These are phyloP conservation scores for Amphimallon solstitiale DNA, from an alignment of 2,888 invertebrate species.

Conservation along the genomic window DNA sequence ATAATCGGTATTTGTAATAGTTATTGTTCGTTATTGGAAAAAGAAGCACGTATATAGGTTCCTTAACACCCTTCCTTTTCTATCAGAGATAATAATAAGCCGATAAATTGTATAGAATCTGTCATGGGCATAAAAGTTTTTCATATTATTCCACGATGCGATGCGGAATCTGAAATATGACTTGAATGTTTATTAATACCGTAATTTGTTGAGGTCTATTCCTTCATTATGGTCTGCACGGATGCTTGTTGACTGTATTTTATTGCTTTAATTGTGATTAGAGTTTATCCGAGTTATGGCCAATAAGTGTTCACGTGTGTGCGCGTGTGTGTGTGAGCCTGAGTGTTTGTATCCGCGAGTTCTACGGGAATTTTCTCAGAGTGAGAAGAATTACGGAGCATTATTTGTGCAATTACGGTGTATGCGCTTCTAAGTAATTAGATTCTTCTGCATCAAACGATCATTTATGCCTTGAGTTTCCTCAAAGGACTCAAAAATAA, in stretches of 20 bases:
- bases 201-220: constrained; percentile 13
- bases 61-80: neutral
- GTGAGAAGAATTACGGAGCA: neutral
- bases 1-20: constrained; percentile 9
- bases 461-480: neutral
- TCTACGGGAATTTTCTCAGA: neutral
- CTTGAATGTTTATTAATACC: constrained; percentile 28
- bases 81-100: constrained; percentile 23
- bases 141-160: constrained; percentile 18
- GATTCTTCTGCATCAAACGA: neutral
- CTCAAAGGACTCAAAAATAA: too few species aligned
- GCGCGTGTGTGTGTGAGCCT: too few species aligned
- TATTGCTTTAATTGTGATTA: too few species aligned
- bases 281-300: too few species aligned
- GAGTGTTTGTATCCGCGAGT: too few species aligned
- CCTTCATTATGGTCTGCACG: neutral
- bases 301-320: too few species aligned
- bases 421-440: neutral
- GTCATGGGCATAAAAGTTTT: constrained; percentile 7
- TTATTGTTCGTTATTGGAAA: neutral
- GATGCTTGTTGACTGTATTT: too few species aligned
- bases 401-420: constrained; percentile 13
- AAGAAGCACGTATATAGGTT: neutral
- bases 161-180: constrained; percentile 26
- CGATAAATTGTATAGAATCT: constrained; percentile 24